Base-by-base conservation (phyloP, 2,888 invertebrate species). In the Hyposoter dolosus region DNA sequence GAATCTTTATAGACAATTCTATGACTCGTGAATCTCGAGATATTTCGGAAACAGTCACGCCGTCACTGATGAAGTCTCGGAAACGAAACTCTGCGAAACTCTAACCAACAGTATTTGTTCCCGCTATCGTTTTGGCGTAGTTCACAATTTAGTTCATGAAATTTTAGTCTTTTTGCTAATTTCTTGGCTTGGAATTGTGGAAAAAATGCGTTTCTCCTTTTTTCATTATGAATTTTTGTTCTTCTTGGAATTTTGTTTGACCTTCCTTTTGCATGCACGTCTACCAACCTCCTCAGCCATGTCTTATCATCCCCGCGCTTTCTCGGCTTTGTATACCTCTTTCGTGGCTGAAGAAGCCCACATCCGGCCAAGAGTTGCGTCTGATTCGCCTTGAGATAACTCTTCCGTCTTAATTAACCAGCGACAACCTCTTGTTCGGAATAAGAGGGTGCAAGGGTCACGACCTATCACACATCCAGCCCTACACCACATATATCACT, bases 371-470 rank as follows among this genome's bases (percentile, higher is more conserved):
- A 81, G 77, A 81, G 74, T 47, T 68, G 72, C 77, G 85, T 83
- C 88, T 88, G 87, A 88, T 89, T 91, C 89, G 87, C 88, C 85
- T 78, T 82, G 84, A 85, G 89, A 89, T 89, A 90, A 90, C 89
- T 91, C 89, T 83, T 86, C 87, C 86, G 86, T 91, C 91, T 92
- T 93, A 93, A 93, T 93, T 93, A 93, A 93, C 92, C 90, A 89
- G 83, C 35, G 68, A 72, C 66, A 53, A 68, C 86, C 88, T 88
- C 89, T 81, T 80, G 75, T 74, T 50, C 65, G 60, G 66, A 53
- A 72, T 15, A n/a, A 60, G 40, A 35, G 60, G 43, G 74, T 45
- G 71, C 63, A 35, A 77, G 76, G 85, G 60, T 83, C 86, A 80
- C 81, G 80, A 83, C 80, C 76, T 40, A 50, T 71, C 79, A 80